phyloP scores from a whole-genome alignment of 2,797 vertebrate genomes.

The Cossypha caffra region DNA sequence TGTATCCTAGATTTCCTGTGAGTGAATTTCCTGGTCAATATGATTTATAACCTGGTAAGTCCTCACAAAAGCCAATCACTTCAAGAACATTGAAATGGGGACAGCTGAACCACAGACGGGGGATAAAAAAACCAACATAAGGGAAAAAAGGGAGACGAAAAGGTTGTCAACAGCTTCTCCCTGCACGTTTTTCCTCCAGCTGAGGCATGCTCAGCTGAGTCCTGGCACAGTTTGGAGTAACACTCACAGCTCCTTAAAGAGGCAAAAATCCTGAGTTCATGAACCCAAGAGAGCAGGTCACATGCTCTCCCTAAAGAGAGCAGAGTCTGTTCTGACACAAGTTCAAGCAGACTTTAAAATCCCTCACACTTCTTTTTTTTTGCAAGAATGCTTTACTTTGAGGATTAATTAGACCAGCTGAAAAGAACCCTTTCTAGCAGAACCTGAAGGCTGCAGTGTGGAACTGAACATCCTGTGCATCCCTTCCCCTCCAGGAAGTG shows the following conservation, averaged over 20 bases:
- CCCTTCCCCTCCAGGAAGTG: not conserved
- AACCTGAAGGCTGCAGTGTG: not conserved
- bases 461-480: not conserved
- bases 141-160: not conserved
- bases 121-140: not conserved
- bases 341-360: not conserved
- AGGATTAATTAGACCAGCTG: not conserved
- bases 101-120: not conserved
- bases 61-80: not conserved
- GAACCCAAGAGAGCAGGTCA: not conserved
- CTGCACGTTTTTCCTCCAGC: not conserved
- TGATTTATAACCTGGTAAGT: not conserved
- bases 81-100: not conserved
- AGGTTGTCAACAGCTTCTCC: not conserved
- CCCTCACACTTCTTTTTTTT: not conserved
- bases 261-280: slow-evolving; percentile 20
- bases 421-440: not conserved
- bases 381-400: not conserved
- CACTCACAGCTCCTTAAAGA: not conserved
- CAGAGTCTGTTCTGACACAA: not conserved
- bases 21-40: not conserved
- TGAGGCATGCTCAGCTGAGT: not conserved
- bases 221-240: not conserved
- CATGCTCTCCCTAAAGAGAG: not conserved
- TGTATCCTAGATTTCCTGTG: not conserved